Conservation (phyloP, 2,113 vertebrate genomes). For the Mastomys natalensis region DNA sequence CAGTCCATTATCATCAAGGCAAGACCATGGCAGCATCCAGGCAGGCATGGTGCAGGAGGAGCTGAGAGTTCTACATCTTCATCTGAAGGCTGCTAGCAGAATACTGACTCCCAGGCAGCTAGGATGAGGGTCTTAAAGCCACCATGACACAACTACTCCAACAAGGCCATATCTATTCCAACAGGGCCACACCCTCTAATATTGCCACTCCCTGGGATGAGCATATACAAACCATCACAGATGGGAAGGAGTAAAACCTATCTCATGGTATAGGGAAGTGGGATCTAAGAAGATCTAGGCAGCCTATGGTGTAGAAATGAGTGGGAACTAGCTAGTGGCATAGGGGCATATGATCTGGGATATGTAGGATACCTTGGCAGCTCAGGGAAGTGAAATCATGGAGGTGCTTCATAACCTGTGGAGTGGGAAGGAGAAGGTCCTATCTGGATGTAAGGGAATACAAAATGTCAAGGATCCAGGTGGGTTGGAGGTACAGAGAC, state of each 20-base stretch:
- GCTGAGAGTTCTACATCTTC: too few species aligned
- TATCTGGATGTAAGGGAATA: neutral
- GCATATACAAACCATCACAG: too few species aligned
- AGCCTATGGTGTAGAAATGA: neutral
- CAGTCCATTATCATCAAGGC: too few species aligned
- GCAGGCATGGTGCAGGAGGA: too few species aligned
- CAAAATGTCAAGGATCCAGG: neutral
- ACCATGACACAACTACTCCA: too few species aligned
- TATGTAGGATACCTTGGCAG: neutral
- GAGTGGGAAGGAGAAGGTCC: neutral
- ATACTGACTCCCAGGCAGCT: too few species aligned
- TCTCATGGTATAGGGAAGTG: neutral
- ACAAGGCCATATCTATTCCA: too few species aligned
- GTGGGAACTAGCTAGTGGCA: neutral
- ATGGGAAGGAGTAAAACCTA: neutral
- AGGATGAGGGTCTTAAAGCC: too few species aligned
- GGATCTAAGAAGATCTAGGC: neutral
- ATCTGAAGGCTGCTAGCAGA: too few species aligned
- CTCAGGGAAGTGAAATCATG: neutral
- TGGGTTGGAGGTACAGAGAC: neutral
- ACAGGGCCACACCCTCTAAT: too few species aligned
- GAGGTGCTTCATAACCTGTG: neutral
- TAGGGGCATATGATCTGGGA: neutral
- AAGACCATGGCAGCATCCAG: too few species aligned
- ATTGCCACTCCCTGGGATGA: too few species aligned